phyloP scores from a whole-genome alignment of 2,113 vertebrate species.

The Siniperca knerii region DNA sequence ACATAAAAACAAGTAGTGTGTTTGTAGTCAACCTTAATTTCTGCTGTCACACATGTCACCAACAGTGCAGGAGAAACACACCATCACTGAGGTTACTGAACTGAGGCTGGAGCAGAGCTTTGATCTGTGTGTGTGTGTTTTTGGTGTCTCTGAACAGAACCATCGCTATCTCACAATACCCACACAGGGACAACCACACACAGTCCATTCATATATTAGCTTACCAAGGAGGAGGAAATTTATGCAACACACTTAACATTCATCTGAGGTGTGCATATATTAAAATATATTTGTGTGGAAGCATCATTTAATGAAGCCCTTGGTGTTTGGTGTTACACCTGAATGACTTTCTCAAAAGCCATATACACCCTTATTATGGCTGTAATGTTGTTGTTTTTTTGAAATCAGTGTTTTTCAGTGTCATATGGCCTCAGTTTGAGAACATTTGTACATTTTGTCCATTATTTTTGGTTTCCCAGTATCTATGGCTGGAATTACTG shows the following conservation, averaged over 20 bases:
- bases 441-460: not conserved
- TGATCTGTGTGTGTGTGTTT: conserved; percentile 56
- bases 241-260: conserved; percentile 60
- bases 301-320: conserved; percentile 62
- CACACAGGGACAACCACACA: conserved; percentile 62
- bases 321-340: conserved; percentile 38
- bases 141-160: conserved; percentile 39
- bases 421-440: not conserved
- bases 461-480: not conserved
- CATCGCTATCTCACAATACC: conserved; percentile 31
- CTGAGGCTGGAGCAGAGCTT: conserved; percentile 53
- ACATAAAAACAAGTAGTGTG: not conserved
- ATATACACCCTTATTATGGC: not conserved
- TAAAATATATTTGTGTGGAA: conserved; percentile 57
- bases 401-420: not conserved
- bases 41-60: not conserved
- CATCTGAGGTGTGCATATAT: conserved; percentile 64
- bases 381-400: not conserved
- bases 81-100: conserved; percentile 41
- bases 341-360: conserved; percentile 4
- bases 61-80: conserved; percentile 13
- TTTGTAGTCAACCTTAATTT: not conserved
- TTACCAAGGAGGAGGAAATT: conserved; percentile 42
- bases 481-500: not conserved
- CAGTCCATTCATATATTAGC: conserved; percentile 65